Evolutionary conservation across 2,888 invertebrate genomes (phyloP), one percentile per base, ranked within the genome.

Genomic region (Drosophila falleni): DNA sequence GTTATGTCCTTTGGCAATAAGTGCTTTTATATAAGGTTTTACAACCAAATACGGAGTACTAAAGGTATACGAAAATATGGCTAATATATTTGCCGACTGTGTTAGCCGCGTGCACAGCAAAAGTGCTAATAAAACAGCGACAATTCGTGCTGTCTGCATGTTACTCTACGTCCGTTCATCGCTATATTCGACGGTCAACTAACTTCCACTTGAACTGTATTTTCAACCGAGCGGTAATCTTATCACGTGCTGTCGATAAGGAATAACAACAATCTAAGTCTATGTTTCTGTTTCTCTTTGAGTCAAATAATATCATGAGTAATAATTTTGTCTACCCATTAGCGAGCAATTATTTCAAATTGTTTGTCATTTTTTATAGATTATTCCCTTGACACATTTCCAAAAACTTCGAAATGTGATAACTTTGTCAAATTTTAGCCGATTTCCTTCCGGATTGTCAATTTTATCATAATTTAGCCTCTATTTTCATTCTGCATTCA

Each of bases 141-240:
- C 16, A 42, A 41, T 15, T n/a, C 10, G 10, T 5, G 41, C 35
- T n/a, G 16, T 15, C 62, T 11, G 42, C 62, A 67, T 67, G 9
- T 10, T 49, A 10, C 2, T 13, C n/a, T 37, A 49, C 41, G 41
- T 8, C 61, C 29, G 53, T 11, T 53, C 66, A 66, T 66, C 19
- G 47, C 54, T 19, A 33, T 35, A 11, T 49, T 53, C 47, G 39
- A 60, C 16, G 33, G 41, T 61, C 33, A 35, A 66, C 61, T 66
- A 61, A 47, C 16, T 33, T 23, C 0, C 19, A 26, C 8, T 19
- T 44, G 2, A 23, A 10, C 23, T 19, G 16, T 11, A 13, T 26
- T 33, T 15, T 35, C 5, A 15, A 6, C n/a, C 1, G 0, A 19
- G 8, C 11, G 9, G 23, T 19, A 31, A 65, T 65, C 64, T 65